Conservation (phyloP, 2,888 invertebrate species). For the Alitta virens region DNA sequence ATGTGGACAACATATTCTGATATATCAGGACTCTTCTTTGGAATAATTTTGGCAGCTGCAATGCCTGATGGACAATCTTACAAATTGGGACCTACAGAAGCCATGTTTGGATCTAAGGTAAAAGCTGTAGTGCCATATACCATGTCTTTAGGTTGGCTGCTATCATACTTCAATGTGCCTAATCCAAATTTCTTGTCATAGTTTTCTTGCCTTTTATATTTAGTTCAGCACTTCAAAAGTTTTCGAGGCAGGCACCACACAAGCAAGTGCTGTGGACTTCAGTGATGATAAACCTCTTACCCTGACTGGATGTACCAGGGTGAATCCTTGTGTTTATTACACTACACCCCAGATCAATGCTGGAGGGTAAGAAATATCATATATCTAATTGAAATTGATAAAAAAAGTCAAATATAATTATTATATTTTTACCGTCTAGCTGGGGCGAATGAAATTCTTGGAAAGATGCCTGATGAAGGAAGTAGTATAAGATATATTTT, state of each 20-base stretch:
- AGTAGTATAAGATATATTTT: too few species aligned
- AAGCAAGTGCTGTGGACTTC: conserved; percentile 1
- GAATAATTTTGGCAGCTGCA: conserved; percentile 44
- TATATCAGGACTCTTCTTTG: conserved; percentile 35
- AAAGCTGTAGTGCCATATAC: too few species aligned
- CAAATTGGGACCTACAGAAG: conserved; percentile 32
- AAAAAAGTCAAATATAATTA: too few species aligned
- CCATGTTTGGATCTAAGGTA: conserved; percentile 29
- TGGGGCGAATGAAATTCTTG: too few species aligned
- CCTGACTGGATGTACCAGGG: conserved; percentile 14
- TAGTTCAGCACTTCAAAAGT: not conserved
- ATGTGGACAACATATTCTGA: conserved; percentile 44
- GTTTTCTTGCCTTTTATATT: not conserved
- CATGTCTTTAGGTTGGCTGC: too few species aligned
- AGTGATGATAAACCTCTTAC: conserved; percentile 12
- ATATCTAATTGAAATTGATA: too few species aligned
- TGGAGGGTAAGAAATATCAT: not conserved
- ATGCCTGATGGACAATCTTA: conserved; percentile 27
- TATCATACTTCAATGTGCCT: not conserved
- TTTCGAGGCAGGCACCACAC: not conserved
- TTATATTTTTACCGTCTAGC: too few species aligned
- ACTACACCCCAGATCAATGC: conserved; percentile 15
- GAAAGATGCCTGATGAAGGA: too few species aligned
- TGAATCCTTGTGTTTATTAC: conserved; percentile 24
- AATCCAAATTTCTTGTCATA: not conserved